Conservation (phyloP, 2,113 vertebrate genomes). For the Ginglymostoma cirratum region DNA sequence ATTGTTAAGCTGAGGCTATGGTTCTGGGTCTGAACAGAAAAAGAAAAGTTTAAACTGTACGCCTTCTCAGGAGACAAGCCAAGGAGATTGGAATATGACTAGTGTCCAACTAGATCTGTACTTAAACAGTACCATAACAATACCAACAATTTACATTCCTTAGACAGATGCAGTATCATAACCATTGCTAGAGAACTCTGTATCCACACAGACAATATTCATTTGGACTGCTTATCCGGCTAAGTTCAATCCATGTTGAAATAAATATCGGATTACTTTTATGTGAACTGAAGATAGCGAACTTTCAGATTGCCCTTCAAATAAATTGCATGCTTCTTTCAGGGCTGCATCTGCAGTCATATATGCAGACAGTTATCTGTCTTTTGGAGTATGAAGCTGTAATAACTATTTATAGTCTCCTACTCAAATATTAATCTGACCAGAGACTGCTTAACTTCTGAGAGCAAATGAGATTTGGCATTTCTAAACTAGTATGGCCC, state of each 20-base stretch:
- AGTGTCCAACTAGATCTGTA: background rate
- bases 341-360: background rate
- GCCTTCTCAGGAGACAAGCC: background rate
- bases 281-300: background rate
- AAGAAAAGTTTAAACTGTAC: background rate
- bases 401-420: too few relatives aligned
- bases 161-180: background rate
- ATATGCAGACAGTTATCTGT: background rate
- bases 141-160: background rate
- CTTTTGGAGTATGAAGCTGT: background rate
- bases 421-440: too few relatives aligned
- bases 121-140: background rate
- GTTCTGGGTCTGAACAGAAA: background rate
- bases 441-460: too few relatives aligned
- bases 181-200: background rate
- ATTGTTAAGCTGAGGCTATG: background rate
- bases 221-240: background rate
- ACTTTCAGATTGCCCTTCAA: background rate
- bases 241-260: background rate
- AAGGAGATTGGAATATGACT: conserved; percentile 21
- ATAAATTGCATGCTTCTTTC: background rate
- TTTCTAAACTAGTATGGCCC: too few relatives aligned
- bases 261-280: background rate
- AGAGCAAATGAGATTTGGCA: too few relatives aligned
- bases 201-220: conserved; percentile 7